A percentile compares a stretch with the other conserved stretches of the same genome.
These are phyloP conservation scores for Amphipoea lucens DNA, from an alignment of 2,888 invertebrate genomes.

Conservation along the genomic window DNA sequence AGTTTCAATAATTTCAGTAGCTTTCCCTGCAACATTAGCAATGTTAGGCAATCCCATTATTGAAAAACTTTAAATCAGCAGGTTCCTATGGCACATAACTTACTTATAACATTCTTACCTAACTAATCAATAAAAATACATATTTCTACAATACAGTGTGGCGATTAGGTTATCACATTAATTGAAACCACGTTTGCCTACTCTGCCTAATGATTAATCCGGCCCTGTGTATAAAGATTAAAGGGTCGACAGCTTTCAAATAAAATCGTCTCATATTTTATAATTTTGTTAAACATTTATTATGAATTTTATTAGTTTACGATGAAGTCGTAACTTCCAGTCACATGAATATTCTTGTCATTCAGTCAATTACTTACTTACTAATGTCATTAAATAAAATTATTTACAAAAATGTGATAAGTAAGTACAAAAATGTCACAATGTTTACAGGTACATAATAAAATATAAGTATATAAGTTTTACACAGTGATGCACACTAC, in stretches of 20 bases:
- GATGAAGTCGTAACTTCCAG: background rate
- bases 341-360: conserved; percentile 1
- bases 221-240: background rate
- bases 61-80: background rate
- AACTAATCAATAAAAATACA: background rate
- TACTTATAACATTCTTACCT: background rate
- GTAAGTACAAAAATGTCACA: background rate
- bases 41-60: conserved; percentile 3
- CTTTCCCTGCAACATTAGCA: background rate
- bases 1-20: background rate
- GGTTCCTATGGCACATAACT: background rate
- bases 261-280: background rate
- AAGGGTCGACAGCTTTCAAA: background rate
- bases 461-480: background rate
- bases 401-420: background rate
- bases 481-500: background rate
- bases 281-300: background rate
- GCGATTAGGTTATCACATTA: too few relatives aligned
- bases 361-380: background rate
- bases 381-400: background rate
- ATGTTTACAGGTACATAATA: background rate
- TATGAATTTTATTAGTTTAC: background rate
- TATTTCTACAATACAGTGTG: background rate
- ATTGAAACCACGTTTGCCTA: too few relatives aligned
- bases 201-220: too few relatives aligned